Evolutionary conservation across 2,797 vertebrate genomes (phyloP).

Genomic region (Peromyscus attwateri): DNA sequence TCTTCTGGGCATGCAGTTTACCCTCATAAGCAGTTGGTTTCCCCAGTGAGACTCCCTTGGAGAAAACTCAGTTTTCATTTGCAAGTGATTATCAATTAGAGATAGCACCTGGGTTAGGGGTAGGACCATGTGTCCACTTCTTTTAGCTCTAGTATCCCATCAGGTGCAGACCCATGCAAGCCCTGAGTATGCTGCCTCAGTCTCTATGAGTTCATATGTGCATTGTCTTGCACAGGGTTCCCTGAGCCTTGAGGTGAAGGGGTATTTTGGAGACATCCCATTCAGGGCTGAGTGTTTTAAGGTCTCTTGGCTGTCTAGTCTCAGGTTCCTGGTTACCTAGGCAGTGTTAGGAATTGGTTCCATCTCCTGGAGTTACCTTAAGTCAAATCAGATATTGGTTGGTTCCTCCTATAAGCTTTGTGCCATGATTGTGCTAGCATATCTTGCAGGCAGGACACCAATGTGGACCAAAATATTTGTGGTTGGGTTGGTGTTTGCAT

Average conservation of each 20-base stretch:
- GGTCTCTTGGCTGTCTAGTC: not conserved
- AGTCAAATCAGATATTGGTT: not conserved
- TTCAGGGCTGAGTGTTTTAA: not conserved
- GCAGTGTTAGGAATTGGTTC: not conserved
- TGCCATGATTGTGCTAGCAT: too few relatives aligned
- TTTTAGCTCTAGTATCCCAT: not conserved
- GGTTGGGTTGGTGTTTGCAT: rapidly evolving
- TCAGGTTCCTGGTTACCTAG: not conserved
- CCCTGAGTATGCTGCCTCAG: too few relatives aligned
- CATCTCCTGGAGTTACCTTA: not conserved
- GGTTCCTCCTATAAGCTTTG: not conserved
- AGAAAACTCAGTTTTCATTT: not conserved
- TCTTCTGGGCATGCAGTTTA: not conserved
- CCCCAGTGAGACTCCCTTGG: not conserved
- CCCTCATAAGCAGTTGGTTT: not conserved
- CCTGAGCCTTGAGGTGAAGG: too few relatives aligned
- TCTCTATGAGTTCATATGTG: not conserved
- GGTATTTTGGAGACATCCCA: not conserved
- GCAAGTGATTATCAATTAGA: too few relatives aligned
- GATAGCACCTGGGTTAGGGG: too few relatives aligned
- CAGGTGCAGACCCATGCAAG: not conserved
- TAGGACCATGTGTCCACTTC: too few relatives aligned
- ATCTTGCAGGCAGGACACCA: not conserved
- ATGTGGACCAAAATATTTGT: not conserved
- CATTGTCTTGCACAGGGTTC: not conserved